Evolutionary conservation across 2,888 invertebrate genomes (phyloP).

Genomic region (Balanococcus diminutus): DNA sequence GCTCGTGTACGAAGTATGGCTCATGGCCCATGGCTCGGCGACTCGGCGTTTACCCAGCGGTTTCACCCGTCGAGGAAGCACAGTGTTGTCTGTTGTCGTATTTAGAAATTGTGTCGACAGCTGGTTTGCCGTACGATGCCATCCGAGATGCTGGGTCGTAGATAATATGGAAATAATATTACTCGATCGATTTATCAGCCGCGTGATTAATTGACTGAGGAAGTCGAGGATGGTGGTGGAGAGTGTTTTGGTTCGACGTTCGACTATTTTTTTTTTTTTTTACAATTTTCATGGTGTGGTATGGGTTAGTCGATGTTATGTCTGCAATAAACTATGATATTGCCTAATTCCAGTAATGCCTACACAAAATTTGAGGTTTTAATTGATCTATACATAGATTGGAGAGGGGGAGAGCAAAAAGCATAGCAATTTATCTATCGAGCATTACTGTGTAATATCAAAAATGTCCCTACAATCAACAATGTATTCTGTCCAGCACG

Average conservation of each 20-base stretch:
- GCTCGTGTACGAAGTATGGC: background rate
- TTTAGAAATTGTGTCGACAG: constrained; percentile 39
- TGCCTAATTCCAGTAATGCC: too few species aligned
- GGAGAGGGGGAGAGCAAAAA: background rate
- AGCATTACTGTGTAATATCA: too few species aligned
- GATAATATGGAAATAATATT: background rate
- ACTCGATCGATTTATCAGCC: background rate
- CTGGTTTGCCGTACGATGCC: constrained; percentile 13
- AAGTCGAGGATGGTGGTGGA: background rate
- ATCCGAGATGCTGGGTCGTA: background rate
- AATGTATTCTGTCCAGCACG: too few species aligned
- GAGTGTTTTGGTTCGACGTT: background rate
- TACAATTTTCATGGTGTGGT: background rate
- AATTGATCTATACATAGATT: background rate
- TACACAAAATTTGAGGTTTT: background rate
- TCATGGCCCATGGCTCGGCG: background rate
- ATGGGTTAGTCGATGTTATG: background rate
- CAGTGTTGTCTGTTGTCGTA: constrained; percentile 29
- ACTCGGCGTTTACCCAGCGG: background rate
- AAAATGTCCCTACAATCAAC: too few species aligned
- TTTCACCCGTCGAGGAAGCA: constrained; percentile 37
- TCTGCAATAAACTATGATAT: too few species aligned
- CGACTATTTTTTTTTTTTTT: background rate
- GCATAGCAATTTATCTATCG: background rate
- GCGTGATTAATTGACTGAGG: background rate